Conservation (phyloP, 1,140 invertebrate genomes). For the Drosophila malerkotliana region DNA sequence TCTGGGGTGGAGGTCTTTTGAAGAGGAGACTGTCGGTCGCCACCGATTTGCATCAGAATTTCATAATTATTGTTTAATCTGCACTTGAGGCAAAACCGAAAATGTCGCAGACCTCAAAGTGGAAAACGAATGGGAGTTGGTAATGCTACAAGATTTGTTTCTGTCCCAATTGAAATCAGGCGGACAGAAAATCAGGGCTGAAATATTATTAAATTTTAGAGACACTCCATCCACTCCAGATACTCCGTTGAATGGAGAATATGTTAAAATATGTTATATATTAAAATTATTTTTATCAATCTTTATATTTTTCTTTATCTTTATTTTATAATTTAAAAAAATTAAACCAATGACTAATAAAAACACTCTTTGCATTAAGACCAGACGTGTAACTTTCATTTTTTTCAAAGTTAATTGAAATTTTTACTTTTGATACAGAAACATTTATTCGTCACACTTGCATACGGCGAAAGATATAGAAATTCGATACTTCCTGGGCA, state of each 20-base stretch:
- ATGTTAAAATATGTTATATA: too few relatives aligned
- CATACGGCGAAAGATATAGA: conserved; percentile 48
- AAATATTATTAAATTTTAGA: not conserved
- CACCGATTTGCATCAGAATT: conserved; percentile 69
- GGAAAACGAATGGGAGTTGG: not conserved
- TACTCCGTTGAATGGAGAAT: too few relatives aligned
- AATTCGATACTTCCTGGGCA: conserved; percentile 71
- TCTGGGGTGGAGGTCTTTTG: not conserved
- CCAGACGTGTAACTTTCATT: not conserved
- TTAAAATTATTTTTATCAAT: not conserved
- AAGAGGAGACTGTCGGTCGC: conserved; percentile 26
- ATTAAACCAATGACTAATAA: too few relatives aligned
- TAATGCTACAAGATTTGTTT: conserved; percentile 10
- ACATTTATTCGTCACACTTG: conserved; percentile 22
- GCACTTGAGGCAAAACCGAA: conserved; percentile 49
- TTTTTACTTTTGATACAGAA: conserved; percentile 1
- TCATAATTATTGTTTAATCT: conserved; percentile 80
- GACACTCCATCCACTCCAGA: too few relatives aligned
- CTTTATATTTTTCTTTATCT: too few relatives aligned
- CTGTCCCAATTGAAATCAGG: not conserved
- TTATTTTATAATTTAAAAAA: too few relatives aligned
- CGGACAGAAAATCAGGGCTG: not conserved
- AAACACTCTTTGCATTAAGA: too few relatives aligned
- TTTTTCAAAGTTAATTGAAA: not conserved
- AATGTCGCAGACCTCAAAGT: conserved; percentile 50